These are phyloP conservation scores for Montipora efflorescens DNA, from an alignment of 64 coral and sea anemone genomes.

Conservation along the genomic window DNA sequence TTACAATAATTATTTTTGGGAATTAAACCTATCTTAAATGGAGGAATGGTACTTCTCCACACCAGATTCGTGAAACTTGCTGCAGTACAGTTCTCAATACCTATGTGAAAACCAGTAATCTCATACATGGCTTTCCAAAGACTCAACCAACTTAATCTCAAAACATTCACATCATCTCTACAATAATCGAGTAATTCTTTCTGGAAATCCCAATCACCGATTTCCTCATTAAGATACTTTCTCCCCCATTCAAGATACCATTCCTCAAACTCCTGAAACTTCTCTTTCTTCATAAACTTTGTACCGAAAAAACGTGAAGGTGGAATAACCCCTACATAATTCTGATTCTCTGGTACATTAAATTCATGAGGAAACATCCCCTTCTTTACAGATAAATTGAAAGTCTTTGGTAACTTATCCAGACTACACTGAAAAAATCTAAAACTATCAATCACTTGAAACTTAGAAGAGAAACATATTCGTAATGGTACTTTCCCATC, in stretches of 20 bases:
- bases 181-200: background rate
- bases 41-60: background rate
- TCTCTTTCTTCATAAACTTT: no score
- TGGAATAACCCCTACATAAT: no score
- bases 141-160: background rate
- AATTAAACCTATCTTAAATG: background rate
- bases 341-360: no score
- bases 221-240: no score
- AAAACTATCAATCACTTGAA: no score
- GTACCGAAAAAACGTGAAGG: no score
- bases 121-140: background rate
- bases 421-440: no score
- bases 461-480: background rate
- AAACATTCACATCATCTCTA: background rate
- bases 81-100: background rate
- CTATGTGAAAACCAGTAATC: background rate
- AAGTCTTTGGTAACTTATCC: no score
- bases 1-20: background rate
- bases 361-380: no score
- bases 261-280: accelerated
- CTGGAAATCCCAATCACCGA: background rate
- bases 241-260: background rate
- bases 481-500: background rate
- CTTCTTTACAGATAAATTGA: no score
- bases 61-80: background rate